Evolutionary conservation across 2,113 vertebrate species (phyloP), one percentile per base, ranked within the genome.

Genomic region (Ochotona princeps): DNA sequence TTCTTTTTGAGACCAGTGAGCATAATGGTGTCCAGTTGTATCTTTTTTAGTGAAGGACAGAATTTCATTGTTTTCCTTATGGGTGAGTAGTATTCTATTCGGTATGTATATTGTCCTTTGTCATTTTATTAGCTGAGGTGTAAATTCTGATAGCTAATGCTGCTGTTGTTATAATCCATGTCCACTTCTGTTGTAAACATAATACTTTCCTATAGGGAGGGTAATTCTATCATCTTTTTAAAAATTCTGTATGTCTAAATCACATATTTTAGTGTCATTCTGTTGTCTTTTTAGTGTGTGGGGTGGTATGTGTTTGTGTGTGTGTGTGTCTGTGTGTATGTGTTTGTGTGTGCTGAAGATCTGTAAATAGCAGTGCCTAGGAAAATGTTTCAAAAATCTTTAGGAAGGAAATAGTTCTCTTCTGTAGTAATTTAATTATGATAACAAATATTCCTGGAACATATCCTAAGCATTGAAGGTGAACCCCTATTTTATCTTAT

Each of bases 81-180:
- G 38, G 38, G 38, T 44, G 38, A 44, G 38, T 44, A 44, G 6
- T 44, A 44, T 44, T 44, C 38, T 44, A 44, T 44, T 44, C 3
- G 38, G 38, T 44, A 44, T 44, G 38, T 44, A 44, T 44, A 44
- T 44, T 44, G 38, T 44, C 38, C 3, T 44, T 44, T 44, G 6
- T 44, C 38, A 44, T 44, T 44, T 44, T 44, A 44, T 44, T 44
- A 44, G 38, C 5, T 6, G 20, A 25, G 7, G 5, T 51, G 1
- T 7, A 60, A 23, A 57, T 17, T n/a, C 25, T 60, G 47, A 61
- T 14, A 30, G 26, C 3, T 7, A 21, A 3, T 7, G 47, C 10
- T 10, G 1, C 21, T 5, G 12, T 8, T 69, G 30, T 10, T 23
- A 18, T 17, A 25, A 2, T 35, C 18, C 1, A 0, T 20, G 5